Evolutionary conservation across 2,113 vertebrate species (phyloP).

Genomic region (Daphoenositta chrysoptera): DNA sequence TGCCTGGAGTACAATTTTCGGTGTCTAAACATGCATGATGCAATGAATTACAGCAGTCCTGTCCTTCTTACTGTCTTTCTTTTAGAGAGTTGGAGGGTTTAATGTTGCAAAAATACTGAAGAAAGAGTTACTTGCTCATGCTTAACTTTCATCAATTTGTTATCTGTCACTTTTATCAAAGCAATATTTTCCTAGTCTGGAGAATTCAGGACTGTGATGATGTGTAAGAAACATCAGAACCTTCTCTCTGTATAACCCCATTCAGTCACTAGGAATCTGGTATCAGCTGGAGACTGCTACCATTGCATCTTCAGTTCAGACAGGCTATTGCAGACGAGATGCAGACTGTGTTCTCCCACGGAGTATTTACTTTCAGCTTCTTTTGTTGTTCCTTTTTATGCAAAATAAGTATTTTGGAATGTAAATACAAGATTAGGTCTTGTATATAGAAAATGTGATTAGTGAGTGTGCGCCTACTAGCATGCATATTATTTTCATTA

Average conservation of each 20-base stretch:
- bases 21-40: not conserved
- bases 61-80: not conserved
- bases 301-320: not conserved
- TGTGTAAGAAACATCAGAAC: not conserved
- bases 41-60: not conserved
- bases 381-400: constrained; percentile 27
- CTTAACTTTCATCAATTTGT: constrained; percentile 22
- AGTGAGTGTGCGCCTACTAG: not conserved
- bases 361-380: constrained; percentile 25
- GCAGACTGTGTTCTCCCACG: not conserved
- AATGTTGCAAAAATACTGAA: not conserved
- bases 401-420: constrained; percentile 22
- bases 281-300: constrained; percentile 9
- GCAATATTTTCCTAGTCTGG: constrained; percentile 5
- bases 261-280: constrained; percentile 53
- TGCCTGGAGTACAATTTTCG: not conserved
- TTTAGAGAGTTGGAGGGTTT: not conserved
- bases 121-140: not conserved
- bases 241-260: constrained; percentile 18
- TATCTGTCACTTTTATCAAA: constrained; percentile 10
- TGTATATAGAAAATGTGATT: constrained; percentile 12
- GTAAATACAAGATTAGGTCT: constrained; percentile 15
- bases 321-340: not conserved
- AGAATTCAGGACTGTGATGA: not conserved
- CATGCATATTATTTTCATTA: constrained; percentile 35